Conservation (phyloP, 2,797 vertebrate species). For the Stomatorhinus walkeri region DNA sequence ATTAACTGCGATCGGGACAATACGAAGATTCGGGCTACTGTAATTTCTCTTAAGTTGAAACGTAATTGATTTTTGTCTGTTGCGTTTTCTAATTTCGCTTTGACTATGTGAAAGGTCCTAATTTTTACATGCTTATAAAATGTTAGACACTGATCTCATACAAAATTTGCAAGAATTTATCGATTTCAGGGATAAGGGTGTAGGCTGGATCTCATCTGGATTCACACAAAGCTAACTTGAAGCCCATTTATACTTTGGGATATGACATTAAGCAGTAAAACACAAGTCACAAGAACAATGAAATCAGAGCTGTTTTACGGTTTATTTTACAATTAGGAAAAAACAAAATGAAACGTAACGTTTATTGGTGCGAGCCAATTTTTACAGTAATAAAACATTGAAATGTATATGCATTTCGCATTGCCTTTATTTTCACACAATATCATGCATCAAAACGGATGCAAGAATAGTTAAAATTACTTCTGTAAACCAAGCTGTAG, state of each 20-base stretch:
- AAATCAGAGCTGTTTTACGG: conserved; percentile 83
- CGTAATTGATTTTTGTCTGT: not conserved
- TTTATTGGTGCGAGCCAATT: conserved; percentile 65
- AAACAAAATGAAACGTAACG: conserved; percentile 68
- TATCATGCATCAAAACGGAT: conserved; percentile 81
- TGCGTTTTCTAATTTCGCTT: not conserved
- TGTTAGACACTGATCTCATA: not conserved
- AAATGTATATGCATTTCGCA: conserved; percentile 84
- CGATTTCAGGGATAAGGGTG: not conserved
- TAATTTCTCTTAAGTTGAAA: not conserved
- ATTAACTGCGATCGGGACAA: not conserved
- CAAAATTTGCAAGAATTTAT: not conserved
- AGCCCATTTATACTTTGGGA: not conserved
- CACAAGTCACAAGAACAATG: not conserved
- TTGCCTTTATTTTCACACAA: conserved; percentile 75
- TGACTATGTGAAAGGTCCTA: not conserved
- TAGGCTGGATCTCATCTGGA: not conserved
- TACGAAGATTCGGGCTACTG: not conserved
- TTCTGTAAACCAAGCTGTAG: conserved; percentile 77
- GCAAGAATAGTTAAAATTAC: conserved; percentile 78
- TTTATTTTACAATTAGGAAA: conserved; percentile 99
- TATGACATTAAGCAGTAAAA: not conserved
- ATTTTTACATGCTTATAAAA: not conserved
- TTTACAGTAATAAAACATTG: conserved; percentile 89
- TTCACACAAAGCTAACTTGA: not conserved